These are phyloP conservation scores for Melitaea cinxia DNA, from an alignment of 1,140 invertebrate genomes.

Conservation along the genomic window DNA sequence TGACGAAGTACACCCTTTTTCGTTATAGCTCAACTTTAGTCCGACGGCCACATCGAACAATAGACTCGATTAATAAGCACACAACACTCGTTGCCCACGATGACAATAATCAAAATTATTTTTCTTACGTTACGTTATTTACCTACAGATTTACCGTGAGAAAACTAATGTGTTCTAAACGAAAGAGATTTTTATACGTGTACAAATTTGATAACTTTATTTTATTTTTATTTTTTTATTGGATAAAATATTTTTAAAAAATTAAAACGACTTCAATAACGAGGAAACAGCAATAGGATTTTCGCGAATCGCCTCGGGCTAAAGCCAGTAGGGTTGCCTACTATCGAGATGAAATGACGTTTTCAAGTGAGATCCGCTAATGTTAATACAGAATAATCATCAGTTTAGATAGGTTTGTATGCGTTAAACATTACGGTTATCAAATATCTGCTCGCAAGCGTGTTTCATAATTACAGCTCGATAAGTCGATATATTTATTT, in stretches of 20 bases:
- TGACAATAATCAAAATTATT: constrained; percentile 8
- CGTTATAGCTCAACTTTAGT: constrained; percentile 5
- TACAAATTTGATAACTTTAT: too few species aligned
- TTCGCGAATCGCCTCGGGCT: background rate
- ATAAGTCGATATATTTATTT: constrained; percentile 7
- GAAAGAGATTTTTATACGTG: too few species aligned
- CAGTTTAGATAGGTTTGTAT: constrained; percentile 13
- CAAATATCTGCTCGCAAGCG: constrained; percentile 16
- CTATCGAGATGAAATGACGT: background rate
- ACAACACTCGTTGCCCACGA: background rate
- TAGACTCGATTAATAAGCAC: constrained; percentile 4
- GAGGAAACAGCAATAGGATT: too few species aligned
- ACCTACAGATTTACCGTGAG: too few species aligned
- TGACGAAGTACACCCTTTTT: constrained; percentile 8
- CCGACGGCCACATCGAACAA: constrained; percentile 3
- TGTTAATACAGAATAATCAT: constrained; percentile 1
- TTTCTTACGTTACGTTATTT: background rate
- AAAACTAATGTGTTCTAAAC: too few species aligned
- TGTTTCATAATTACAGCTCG: constrained; percentile 16
- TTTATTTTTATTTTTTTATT: too few species aligned
- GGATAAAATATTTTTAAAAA: too few species aligned
- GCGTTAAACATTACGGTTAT: constrained; percentile 14
- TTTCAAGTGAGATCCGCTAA: background rate
- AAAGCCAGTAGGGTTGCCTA: background rate
- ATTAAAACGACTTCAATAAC: too few species aligned